These are phyloP conservation scores for Vannuccia rotundouncinata DNA, from an alignment of 2,888 invertebrate genomes.

Conservation along the genomic window DNA sequence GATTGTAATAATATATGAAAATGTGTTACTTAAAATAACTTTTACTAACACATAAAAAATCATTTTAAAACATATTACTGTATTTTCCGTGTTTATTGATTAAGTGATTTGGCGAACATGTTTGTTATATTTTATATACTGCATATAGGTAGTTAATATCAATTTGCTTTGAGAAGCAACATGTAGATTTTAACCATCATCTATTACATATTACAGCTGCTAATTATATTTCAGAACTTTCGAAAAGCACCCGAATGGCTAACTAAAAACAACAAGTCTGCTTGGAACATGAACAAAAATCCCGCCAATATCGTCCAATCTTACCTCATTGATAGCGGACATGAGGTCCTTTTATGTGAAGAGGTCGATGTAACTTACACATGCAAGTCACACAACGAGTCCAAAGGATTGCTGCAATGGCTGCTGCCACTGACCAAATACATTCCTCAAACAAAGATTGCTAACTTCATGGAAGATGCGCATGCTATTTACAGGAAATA, in stretches of 20 bases:
- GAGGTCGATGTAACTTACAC: background rate
- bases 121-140: no score
- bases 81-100: no score
- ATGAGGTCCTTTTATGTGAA: background rate
- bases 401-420: conserved; percentile 1
- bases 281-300: background rate
- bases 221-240: no score
- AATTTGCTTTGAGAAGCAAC: no score
- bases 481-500: background rate
- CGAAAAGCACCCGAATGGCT: background rate
- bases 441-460: conserved; percentile 1
- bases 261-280: background rate
- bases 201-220: no score
- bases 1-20: no score
- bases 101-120: no score
- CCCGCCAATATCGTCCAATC: background rate
- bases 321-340: background rate
- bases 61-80: no score
- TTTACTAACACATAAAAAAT: no score
- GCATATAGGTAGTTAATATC: no score
- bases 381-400: background rate
- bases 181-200: no score
- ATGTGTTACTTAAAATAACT: no score
- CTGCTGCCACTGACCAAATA: background rate
- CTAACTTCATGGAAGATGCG: background rate